Evolutionary conservation across 2,113 vertebrate species (phyloP).

Genomic region (Excalfactoria chinensis): DNA sequence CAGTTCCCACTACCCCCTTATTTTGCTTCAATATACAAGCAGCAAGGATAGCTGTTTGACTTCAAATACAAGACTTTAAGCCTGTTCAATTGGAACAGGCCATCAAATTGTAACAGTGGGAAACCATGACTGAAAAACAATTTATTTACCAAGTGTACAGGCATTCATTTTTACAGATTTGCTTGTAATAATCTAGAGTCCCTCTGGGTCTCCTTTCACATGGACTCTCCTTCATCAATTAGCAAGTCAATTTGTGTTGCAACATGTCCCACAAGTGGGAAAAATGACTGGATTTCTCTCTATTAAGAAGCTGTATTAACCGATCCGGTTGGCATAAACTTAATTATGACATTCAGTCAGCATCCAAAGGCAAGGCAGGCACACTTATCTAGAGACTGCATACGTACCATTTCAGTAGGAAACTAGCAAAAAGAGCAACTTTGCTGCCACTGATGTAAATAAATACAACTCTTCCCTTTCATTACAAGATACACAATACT

Average conservation of each 20-base stretch:
- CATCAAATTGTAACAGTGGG: neutral
- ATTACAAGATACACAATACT: neutral
- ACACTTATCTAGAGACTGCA: neutral
- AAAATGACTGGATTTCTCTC: neutral
- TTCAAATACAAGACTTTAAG: neutral
- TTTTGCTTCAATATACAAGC: neutral
- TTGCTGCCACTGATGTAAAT: neutral
- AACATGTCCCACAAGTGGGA: neutral
- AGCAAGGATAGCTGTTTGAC: neutral
- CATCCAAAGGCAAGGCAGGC: neutral
- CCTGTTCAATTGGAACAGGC: neutral
- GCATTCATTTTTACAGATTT: neutral
- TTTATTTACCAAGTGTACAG: neutral
- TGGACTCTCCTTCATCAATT: neutral
- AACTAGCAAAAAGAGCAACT: neutral
- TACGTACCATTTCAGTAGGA: neutral
- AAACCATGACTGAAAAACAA: neutral
- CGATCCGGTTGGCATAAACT: neutral
- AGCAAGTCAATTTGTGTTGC: neutral
- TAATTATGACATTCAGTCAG: neutral
- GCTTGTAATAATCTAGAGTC: neutral
- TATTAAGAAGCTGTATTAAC: rapidly evolving
- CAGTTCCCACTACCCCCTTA: neutral
- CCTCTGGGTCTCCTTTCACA: neutral
- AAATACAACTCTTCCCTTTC: neutral